Conservation (phyloP, 2,113 vertebrate species). For the Callocephalon fimbriatum region DNA sequence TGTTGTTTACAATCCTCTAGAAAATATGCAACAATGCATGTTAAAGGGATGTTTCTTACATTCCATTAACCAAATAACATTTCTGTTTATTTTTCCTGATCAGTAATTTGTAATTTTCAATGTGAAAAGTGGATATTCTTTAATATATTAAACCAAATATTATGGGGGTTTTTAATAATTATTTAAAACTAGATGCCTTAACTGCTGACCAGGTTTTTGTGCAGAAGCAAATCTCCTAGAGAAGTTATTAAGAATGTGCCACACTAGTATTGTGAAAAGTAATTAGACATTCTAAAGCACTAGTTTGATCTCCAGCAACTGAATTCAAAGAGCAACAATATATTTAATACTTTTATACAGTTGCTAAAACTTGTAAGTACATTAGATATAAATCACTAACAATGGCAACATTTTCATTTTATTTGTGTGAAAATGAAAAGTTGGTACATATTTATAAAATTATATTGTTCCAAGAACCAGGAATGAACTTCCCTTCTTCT, state of each 20-base stretch:
- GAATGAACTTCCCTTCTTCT: not conserved
- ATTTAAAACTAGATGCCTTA: not conserved
- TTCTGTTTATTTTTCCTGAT: not conserved
- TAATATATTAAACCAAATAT: not conserved
- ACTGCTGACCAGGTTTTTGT: not conserved
- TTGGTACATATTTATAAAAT: not conserved
- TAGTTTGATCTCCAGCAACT: not conserved
- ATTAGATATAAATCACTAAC: not conserved
- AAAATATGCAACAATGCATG: not conserved
- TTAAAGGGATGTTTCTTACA: not conserved
- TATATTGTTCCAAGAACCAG: not conserved
- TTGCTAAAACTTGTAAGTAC: not conserved
- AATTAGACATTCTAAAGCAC: not conserved
- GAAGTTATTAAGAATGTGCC: not conserved
- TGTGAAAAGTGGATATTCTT: not conserved
- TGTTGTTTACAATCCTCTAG: conserved; percentile 14
- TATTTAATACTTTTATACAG: not conserved
- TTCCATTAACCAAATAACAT: not conserved
- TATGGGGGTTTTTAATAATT: not conserved
- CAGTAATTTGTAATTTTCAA: not conserved
- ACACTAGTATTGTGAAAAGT: not conserved
- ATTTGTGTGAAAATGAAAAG: not conserved
- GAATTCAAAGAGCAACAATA: not conserved
- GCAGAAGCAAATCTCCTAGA: not conserved
- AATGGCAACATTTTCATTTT: not conserved